phyloP scores from a whole-genome alignment of 2,113 vertebrate genomes.

The Amazona guildingii region DNA sequence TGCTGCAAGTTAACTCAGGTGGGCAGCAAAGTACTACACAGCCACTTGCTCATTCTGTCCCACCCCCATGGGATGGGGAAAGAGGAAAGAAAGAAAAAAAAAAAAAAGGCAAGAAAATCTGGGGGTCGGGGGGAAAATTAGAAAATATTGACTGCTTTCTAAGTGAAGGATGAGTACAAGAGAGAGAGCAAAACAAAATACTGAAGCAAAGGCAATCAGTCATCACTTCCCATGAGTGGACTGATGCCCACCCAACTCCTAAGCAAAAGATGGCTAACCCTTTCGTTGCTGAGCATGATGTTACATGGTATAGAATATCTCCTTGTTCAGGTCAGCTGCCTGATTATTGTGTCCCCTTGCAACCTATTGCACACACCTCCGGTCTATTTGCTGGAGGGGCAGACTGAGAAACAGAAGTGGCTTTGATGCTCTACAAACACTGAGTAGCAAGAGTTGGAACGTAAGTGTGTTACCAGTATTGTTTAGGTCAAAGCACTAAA shows the following conservation, averaged over 20 bases:
- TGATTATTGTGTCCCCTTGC: not conserved
- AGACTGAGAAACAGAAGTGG: not conserved
- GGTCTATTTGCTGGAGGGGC: not conserved
- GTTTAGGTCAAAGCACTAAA: not conserved
- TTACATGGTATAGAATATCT: not conserved
- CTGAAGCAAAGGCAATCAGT: not conserved
- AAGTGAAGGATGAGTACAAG: not conserved
- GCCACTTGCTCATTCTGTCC: not conserved
- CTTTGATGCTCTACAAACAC: not conserved
- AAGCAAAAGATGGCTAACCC: not conserved
- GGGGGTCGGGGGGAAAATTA: not conserved
- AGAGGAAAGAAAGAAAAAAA: not conserved
- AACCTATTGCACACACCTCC: not conserved
- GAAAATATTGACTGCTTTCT: not conserved
- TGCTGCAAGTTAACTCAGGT: not conserved
- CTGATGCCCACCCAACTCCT: not conserved
- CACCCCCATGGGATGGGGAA: not conserved
- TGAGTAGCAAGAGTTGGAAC: not conserved
- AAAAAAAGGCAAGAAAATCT: not conserved
- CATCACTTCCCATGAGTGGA: not conserved
- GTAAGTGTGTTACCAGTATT: not conserved
- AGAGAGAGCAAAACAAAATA: not conserved
- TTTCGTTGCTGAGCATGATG: not conserved
- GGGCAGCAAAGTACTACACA: not conserved
- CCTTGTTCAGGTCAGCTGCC: not conserved